Percentiles rank a stretch among this genome's conserved stretches.
Conservation (phyloP, 2,113 vertebrate species). For the Varanus salvator region DNA sequence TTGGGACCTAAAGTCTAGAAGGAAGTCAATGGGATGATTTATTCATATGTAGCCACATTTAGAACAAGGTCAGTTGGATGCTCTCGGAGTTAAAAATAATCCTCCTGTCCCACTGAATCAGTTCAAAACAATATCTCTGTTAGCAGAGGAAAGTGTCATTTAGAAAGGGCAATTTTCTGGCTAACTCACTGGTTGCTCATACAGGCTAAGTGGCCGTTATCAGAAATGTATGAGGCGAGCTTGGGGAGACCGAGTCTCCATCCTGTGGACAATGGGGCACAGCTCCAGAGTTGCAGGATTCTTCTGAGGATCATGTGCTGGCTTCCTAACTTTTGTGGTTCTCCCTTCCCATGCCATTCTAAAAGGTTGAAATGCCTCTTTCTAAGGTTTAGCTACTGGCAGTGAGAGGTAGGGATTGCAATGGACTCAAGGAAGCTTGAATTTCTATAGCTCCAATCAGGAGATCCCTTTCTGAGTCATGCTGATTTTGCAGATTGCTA, state of each 20-base stretch:
- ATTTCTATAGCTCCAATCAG: too few relatives aligned
- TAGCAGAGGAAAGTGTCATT: neutral
- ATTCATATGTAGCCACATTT: constrained; percentile 1
- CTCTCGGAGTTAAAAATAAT: neutral
- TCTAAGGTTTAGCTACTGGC: too few relatives aligned
- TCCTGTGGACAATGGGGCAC: neutral
- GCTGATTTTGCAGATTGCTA: too few relatives aligned
- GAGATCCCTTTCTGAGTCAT: too few relatives aligned
- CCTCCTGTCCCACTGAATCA: neutral
- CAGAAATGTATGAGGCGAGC: neutral
- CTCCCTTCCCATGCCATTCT: too few relatives aligned
- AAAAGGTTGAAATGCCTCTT: too few relatives aligned
- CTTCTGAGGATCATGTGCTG: too few relatives aligned
- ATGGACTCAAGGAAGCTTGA: too few relatives aligned
- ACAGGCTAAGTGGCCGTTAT: neutral
- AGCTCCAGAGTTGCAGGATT: too few relatives aligned
- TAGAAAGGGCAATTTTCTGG: neutral
- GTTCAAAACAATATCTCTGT: neutral
- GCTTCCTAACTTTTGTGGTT: too few relatives aligned
- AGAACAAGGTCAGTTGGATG: constrained; percentile 10
- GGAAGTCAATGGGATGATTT: neutral
- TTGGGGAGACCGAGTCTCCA: neutral
- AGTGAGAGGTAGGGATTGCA: too few relatives aligned
- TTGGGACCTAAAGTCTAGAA: neutral
- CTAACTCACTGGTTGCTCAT: neutral